phyloP scores from a whole-genome alignment of 2,797 vertebrate species.

The Aulostomus chinensis region DNA sequence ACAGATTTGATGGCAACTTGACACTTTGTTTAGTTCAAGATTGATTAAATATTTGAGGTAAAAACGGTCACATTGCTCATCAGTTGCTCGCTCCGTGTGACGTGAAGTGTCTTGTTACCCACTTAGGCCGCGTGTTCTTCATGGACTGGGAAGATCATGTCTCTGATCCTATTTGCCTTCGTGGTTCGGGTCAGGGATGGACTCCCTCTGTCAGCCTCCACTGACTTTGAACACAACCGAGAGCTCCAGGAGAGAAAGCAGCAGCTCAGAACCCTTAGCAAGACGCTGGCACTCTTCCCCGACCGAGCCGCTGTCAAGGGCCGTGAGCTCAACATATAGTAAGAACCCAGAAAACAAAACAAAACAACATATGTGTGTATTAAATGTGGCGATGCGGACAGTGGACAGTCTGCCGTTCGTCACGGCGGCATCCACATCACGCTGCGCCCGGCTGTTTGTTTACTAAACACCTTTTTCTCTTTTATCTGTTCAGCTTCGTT shows the following conservation, averaged over 20 bases:
- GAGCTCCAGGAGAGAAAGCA: constrained; percentile 91
- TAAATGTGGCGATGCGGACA: background rate
- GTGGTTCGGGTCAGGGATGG: constrained; percentile 95
- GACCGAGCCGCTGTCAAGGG: constrained; percentile 84
- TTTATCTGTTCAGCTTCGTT: constrained; percentile 82
- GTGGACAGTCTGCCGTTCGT: constrained; percentile 10
- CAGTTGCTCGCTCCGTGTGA: no score
- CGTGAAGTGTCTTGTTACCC: constrained; percentile 1
- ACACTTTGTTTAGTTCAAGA: constrained; percentile 1
- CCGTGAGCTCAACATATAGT: constrained; percentile 88
- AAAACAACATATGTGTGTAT: background rate
- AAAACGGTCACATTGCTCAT: background rate
- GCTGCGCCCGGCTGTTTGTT: constrained; percentile 62
- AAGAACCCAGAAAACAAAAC: constrained; percentile 54
- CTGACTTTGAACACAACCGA: constrained; percentile 89
- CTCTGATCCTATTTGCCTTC: constrained; percentile 95
- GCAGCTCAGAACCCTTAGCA: constrained; percentile 86
- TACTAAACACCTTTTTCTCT: constrained; percentile 63
- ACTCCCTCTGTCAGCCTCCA: constrained; percentile 95
- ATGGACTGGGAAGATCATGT: constrained; percentile 85
- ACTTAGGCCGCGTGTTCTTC: constrained; percentile 83
- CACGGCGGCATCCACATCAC: constrained; percentile 15
- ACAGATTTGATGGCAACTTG: background rate
- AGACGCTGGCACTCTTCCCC: constrained; percentile 77
- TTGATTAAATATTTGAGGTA: background rate